These are phyloP conservation scores for Cyphomyrus plagiostoma DNA, from an alignment of 2,113 vertebrate genomes.

Conservation along the genomic window DNA sequence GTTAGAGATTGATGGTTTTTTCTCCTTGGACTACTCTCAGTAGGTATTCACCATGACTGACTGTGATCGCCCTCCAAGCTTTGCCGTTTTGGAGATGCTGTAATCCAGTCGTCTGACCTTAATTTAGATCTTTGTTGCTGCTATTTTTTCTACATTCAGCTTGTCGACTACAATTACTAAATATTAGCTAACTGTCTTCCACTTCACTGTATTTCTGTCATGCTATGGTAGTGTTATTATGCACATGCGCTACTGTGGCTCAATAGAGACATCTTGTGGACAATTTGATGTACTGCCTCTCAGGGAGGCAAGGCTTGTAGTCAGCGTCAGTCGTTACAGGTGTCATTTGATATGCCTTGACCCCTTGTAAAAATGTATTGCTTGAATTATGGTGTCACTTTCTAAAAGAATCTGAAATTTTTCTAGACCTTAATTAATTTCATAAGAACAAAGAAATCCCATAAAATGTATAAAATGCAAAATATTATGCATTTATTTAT, in stretches of 20 bases:
- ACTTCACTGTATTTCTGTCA: not conserved
- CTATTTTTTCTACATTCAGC: not conserved
- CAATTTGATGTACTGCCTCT: not conserved
- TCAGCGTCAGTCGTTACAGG: not conserved
- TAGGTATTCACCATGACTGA: not conserved
- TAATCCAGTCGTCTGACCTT: not conserved
- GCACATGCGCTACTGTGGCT: not conserved
- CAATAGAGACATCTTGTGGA: conserved; percentile 22
- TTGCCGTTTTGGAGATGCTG: not conserved
- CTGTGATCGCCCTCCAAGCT: not conserved
- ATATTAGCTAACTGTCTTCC: not conserved
- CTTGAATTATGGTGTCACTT: not conserved
- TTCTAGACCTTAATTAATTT: not conserved
- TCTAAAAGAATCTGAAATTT: not conserved
- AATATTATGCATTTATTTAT: not conserved
- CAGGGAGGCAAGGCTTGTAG: not conserved
- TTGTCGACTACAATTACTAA: not conserved
- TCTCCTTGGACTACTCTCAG: not conserved
- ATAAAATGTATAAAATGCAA: not conserved
- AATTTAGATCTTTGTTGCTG: not conserved
- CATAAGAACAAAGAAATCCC: not conserved
- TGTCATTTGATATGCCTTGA: not conserved
- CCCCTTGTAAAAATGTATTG: not conserved
- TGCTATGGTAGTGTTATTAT: not conserved
- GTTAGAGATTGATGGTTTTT: not conserved